Evolutionary conservation across 2,888 invertebrate species (phyloP).

Genomic region (Calameuta pallipes): DNA sequence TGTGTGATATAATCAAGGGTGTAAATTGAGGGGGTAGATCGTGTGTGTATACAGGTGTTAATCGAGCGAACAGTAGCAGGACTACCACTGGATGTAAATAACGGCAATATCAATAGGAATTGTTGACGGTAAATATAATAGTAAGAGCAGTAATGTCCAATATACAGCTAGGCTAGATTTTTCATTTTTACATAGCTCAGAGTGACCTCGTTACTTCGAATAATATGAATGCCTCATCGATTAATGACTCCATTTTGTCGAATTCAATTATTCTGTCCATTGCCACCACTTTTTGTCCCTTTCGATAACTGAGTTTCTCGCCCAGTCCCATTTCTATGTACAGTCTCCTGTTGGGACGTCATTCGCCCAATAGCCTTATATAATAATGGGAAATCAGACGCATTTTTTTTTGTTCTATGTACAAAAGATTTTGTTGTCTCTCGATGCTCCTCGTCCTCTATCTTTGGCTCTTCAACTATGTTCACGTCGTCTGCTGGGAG

Average conservation of each 20-base stretch:
- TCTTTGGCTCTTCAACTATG: neutral
- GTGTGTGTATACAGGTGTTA: neutral
- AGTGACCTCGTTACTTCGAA: constrained; percentile 28
- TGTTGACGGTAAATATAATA: constrained; percentile 10
- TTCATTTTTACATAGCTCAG: constrained; percentile 41
- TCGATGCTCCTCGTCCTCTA: neutral
- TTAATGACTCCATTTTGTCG: neutral
- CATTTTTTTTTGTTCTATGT: constrained; percentile 26
- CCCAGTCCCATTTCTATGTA: neutral
- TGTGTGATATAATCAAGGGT: neutral
- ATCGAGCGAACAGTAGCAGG: neutral
- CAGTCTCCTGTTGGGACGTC: neutral
- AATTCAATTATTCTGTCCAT: neutral
- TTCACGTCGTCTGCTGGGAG: neutral
- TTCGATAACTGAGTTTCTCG: neutral
- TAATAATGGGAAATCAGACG: neutral
- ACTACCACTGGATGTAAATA: constrained; percentile 4
- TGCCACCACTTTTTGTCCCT: neutral
- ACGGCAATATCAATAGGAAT: constrained; percentile 36
- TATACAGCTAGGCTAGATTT: constrained; percentile 50
- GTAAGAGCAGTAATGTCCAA: constrained; percentile 47
- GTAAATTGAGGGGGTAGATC: neutral
- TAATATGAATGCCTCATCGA: constrained; percentile 33
- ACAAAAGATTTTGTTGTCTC: constrained; percentile 37
- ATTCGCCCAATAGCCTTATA: constrained; percentile 27